phyloP scores from a whole-genome alignment of 2,888 invertebrate genomes.

The Zygogramma bicolorata region DNA sequence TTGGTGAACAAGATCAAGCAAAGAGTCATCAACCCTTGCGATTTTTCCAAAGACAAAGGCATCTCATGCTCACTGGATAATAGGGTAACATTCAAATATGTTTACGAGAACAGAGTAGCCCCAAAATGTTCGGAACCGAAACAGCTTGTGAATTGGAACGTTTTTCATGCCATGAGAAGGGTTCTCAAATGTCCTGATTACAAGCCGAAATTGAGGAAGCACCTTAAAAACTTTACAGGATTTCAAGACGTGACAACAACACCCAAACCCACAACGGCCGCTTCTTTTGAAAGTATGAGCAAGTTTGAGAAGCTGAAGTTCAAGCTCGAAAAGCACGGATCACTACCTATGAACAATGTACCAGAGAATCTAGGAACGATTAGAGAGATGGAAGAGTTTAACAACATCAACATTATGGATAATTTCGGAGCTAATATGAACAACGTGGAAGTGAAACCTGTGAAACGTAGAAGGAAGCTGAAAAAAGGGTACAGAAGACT shows the following conservation, averaged over 20 bases:
- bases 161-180: slow-evolving; percentile 74
- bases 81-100: slow-evolving; percentile 64
- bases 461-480: slow-evolving; percentile 16
- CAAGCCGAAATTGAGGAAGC: slow-evolving; percentile 61
- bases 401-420: slow-evolving; percentile 8
- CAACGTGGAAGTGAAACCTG: neutral
- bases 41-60: slow-evolving; percentile 61
- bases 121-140: slow-evolving; percentile 73
- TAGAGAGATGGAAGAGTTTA: slow-evolving; percentile 7
- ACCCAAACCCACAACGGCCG: neutral
- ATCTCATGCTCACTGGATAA: slow-evolving; percentile 60
- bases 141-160: slow-evolving; percentile 72
- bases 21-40: slow-evolving; percentile 59
- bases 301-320: slow-evolving; percentile 46
- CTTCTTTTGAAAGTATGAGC: slow-evolving; percentile 27
- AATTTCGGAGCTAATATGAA: slow-evolving; percentile 14
- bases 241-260: neutral
- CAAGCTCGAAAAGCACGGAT: slow-evolving; percentile 43
- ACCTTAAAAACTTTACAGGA: slow-evolving; percentile 13
- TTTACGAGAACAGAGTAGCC: slow-evolving; percentile 71
- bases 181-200: slow-evolving; percentile 68
- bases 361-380: slow-evolving; percentile 13
- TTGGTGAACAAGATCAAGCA: slow-evolving; percentile 70
- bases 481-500: slow-evolving; percentile 23
- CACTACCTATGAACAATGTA: slow-evolving; percentile 26